Evolutionary conservation across 2,888 invertebrate species (phyloP), one percentile per base, ranked within the genome.

Genomic region (Augiades crinisus): DNA sequence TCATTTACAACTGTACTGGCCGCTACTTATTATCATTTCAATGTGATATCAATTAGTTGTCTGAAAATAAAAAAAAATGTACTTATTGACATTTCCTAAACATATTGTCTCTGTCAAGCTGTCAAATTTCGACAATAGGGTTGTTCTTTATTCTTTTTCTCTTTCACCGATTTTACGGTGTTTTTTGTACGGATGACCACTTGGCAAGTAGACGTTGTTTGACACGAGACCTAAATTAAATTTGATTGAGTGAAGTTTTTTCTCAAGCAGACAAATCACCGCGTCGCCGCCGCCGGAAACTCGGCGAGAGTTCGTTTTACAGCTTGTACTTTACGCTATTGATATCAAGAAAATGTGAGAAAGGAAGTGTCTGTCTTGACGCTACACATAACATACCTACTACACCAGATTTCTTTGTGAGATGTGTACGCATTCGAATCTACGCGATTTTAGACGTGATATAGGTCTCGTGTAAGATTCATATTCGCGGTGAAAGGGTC

Each of bases 301-400:
- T 67, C 64, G 64, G 68, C 67, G 75, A 81, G 79, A 81, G 72
- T 78, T 81, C 73, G 60, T 79, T 79, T 80, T 75, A 75, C 71
- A 74, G 74, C 70, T 57, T 72, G 70, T 72, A 75, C 70, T 78
- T 77, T 78, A 73, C 67, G 81, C 82, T 78, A 83, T 87, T 85
- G 80, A 84, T 84, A 82, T 79, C 74, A 78, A 78, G 77, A 83
- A 85, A 85, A 83, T 87, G 84, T 88, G 86, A 87, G 89, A 89
- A 88, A 87, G 89, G 89, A 88, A 86, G 86, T 82, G 82, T 80
- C 75, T 81, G 83, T 78, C 75, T 69, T 78, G 76, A 72, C 73
- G 74, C 73, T 79, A 80, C 75, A 79, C 75, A 75, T 60, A 63
- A 72, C 76, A 77, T 68, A 78, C 76, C 76, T 68, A 78, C 73